Percentiles rank a stretch among this genome's conserved stretches.
phyloP scores from a whole-genome alignment of 2,888 invertebrate species.

The Macrosiphum euphorbiae region DNA sequence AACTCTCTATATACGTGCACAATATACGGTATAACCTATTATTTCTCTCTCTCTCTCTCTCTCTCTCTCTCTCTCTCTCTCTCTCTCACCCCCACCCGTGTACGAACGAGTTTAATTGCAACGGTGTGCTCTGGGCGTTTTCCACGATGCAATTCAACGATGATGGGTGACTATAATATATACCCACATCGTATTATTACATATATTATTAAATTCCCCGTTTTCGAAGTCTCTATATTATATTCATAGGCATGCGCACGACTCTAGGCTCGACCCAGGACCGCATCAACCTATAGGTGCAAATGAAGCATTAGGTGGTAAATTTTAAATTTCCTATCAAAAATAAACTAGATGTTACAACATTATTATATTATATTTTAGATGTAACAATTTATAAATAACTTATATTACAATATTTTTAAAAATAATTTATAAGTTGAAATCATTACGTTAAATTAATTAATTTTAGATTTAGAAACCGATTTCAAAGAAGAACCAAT shows the following conservation, averaged over 20 bases:
- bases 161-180: neutral
- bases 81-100: neutral
- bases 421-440: too few species aligned
- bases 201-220: neutral
- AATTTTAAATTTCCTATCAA: neutral
- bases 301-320: neutral
- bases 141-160: neutral
- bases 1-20: neutral
- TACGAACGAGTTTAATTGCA: neutral
- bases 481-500: too few species aligned
- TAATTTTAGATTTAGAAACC: too few species aligned
- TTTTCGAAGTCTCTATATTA: neutral
- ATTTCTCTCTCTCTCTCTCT: neutral
- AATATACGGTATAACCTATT: neutral
- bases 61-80: neutral
- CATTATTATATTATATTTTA: too few species aligned
- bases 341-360: neutral
- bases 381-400: too few species aligned
- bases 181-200: neutral
- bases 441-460: too few species aligned
- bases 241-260: neutral
- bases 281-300: neutral
- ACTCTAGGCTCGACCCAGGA: neutral
- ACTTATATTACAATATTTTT: too few species aligned
- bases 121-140: neutral